phyloP scores from a whole-genome alignment of 1,140 invertebrate species.

The Drosophila repleta region DNA sequence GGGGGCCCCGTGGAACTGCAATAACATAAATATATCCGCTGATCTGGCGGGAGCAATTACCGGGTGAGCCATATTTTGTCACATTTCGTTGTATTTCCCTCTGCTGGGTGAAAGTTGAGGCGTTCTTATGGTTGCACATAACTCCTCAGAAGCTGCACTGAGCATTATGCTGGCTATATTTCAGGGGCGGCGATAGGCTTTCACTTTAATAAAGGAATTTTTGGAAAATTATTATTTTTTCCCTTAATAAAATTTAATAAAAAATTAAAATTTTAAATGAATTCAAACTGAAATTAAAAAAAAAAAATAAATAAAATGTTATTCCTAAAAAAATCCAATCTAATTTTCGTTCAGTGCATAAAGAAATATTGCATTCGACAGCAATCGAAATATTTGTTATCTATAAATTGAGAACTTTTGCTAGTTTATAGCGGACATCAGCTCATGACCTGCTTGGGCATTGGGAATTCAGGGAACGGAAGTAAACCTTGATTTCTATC shows the following conservation, averaged over 20 bases:
- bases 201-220: background rate
- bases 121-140: constrained; percentile 66
- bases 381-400: background rate
- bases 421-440: background rate
- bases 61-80: constrained; percentile 78
- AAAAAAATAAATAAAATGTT: too few species aligned
- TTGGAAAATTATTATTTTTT: too few species aligned
- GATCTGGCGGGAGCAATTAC: constrained; percentile 79
- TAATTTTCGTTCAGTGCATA: background rate
- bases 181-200: background rate
- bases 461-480: constrained; percentile 11
- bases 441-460: constrained; percentile 6
- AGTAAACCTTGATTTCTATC: background rate
- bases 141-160: constrained; percentile 25
- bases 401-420: background rate
- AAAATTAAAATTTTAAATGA: too few species aligned
- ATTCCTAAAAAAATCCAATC: too few species aligned
- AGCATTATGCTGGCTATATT: background rate
- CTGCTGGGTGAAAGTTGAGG: constrained; percentile 73
- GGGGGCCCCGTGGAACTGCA: constrained; percentile 33
- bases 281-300: too few species aligned
- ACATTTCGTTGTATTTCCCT: constrained; percentile 46
- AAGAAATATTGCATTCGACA: background rate
- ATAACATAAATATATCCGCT: constrained; percentile 79
- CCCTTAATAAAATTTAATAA: too few species aligned